Base-by-base conservation (phyloP, 2,888 invertebrate genomes). In the Galeruca laticollis region DNA sequence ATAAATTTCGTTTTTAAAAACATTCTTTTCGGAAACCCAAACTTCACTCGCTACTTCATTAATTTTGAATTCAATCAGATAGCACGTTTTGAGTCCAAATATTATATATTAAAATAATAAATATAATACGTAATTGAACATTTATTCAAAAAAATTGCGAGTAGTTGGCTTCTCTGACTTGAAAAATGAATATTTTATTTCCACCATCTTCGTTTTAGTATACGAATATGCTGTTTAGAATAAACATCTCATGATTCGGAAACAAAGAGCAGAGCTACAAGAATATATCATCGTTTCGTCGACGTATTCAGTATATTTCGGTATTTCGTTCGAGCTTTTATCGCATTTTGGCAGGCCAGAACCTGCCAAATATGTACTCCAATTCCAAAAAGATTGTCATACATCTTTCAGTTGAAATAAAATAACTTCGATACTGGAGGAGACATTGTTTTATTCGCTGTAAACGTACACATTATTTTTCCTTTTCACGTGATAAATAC, bases 271-370 rank as follows among this genome's bases (percentile, higher is more conserved):
- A 70, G 68, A 64, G 68, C 70, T 70, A 72, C 62, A 56, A 66
- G 76, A 75, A 79, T 82, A 80, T 79, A 82, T 82, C 82, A 83
- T 82, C 82, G 79, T 78, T 82, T 80, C 80, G 78, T 76, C 79
- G 79, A 10, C 37, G 13, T 11, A 11, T 10, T 54, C 31, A 26
- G 80, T 76, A 79, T 82, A 79, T 81, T 80, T 81, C 78, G 80
- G 80, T 79, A 77, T 79, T 73, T 76, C 75, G 73, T 73, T 51
- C 21, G 15, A 60, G 76, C 80, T 81, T 81, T 82, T 82, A 82
- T 82, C 82, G 81, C 79, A 76, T 76, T 75, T 75, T 72, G 77
- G 78, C 82, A 82, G 82, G 80, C 80, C 79, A 75, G 72, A 77
- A 79, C 80, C 80, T 75, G 75, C 77, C 73, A 76, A 79, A 77